phyloP scores from a whole-genome alignment of 2,888 invertebrate genomes.

The Noctuana brunneofusca region DNA sequence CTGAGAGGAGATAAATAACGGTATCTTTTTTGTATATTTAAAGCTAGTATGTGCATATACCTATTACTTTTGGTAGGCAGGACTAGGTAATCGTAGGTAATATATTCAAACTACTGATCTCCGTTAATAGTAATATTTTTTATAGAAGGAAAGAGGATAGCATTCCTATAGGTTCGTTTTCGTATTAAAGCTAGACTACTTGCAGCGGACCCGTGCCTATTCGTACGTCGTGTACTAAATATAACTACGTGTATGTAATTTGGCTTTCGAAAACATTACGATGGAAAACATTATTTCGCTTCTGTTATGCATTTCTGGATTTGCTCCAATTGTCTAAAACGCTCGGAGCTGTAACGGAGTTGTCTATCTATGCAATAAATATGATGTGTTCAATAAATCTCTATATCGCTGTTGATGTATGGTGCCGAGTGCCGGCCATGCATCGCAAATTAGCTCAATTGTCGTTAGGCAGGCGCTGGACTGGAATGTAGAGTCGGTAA shows the following conservation, averaged over 20 bases:
- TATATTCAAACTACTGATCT: no score
- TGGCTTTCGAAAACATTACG: conserved; percentile 15
- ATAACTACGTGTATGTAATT: not conserved
- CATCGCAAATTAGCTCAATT: conserved; percentile 21
- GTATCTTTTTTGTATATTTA: no score
- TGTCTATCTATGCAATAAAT: conserved; percentile 17
- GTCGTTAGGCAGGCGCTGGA: not conserved
- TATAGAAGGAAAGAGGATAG: no score
- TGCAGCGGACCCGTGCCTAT: no score
- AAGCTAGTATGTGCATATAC: no score
- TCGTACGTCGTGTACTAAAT: not conserved
- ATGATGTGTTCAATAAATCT: conserved; percentile 7
- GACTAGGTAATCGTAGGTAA: no score
- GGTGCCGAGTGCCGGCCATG: not conserved
- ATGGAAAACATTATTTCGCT: not conserved
- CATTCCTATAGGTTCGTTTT: no score
- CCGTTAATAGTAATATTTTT: no score
- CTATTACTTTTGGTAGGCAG: no score
- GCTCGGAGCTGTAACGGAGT: not conserved
- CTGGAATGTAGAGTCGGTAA: conserved; percentile 8
- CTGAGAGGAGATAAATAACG: no score
- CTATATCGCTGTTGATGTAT: not conserved
- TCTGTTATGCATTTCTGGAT: conserved; percentile 21
- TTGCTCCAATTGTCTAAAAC: conserved; percentile 26
- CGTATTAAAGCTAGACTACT: no score